Percentiles rank a stretch among this genome's conserved stretches.
These are phyloP conservation scores for Sarcophaga peregrina DNA, from an alignment of 1,140 invertebrate species.

Conservation along the genomic window DNA sequence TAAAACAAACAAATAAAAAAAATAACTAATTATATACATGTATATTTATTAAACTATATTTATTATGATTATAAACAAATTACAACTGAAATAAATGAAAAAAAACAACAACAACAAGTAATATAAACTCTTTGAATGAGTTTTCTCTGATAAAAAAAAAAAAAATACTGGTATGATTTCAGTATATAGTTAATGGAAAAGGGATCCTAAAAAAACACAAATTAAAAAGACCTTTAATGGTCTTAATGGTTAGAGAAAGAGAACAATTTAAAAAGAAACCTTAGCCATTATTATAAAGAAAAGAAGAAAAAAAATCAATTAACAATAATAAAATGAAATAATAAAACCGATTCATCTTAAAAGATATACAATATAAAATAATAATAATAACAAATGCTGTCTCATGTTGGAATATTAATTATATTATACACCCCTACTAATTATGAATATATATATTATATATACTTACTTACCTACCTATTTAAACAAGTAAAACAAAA, in stretches of 20 bases:
- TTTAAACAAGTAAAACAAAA: conserved; percentile 40
- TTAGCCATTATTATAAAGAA: conserved; percentile 14
- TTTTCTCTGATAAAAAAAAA: conserved; percentile 18
- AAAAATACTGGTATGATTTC: background rate
- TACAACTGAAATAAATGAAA: conserved; percentile 18
- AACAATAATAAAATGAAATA: conserved; percentile 28
- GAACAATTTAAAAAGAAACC: background rate
- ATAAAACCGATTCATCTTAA: background rate
- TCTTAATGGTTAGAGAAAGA: background rate
- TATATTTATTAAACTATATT: conserved; percentile 38
- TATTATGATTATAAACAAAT: conserved; percentile 26
- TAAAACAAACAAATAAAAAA: conserved; percentile 15
- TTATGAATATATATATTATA: conserved; percentile 37
- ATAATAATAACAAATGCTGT: conserved; percentile 20
- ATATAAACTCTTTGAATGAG: conserved; percentile 21
- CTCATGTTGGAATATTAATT: conserved; percentile 40
- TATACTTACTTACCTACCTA: conserved; percentile 44
- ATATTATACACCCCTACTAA: conserved; percentile 38
- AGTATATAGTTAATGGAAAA: conserved; percentile 31
- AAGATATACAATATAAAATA: background rate
- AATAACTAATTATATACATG: conserved; percentile 38
- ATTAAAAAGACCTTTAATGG: background rate
- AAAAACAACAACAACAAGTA: background rate
- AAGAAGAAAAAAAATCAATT: background rate
- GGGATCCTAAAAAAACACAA: conserved; percentile 26